Evolutionary conservation across 2,888 invertebrate species (phyloP).

Genomic region (Unio pictorum): DNA sequence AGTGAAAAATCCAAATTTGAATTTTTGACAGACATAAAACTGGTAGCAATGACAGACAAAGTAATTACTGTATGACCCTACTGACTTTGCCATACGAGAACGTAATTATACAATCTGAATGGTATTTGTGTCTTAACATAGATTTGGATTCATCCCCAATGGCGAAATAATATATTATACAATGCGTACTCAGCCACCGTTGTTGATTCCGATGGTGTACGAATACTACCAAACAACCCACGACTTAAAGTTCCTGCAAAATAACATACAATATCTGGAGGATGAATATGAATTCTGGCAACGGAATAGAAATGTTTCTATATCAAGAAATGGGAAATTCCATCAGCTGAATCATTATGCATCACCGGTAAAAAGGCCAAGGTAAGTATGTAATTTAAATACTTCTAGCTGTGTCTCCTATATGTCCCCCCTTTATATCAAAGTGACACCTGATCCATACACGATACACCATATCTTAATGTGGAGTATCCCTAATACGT

Average conservation of each 20-base stretch:
- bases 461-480: too few relatives aligned
- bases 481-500: too few relatives aligned
- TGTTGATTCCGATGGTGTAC: conserved; percentile 80
- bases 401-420: too few relatives aligned
- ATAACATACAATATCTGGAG: conserved; percentile 67
- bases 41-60: too few relatives aligned
- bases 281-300: conserved; percentile 83
- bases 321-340: conserved; percentile 73
- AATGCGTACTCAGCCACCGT: conserved; percentile 73
- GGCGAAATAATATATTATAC: conserved; percentile 90
- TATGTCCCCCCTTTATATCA: too few relatives aligned
- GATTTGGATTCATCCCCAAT: conserved; percentile 80
- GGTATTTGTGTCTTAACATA: conserved; percentile 23
- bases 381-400: conserved; percentile 66
- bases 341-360: conserved; percentile 82
- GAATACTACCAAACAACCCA: conserved; percentile 82
- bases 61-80: too few relatives aligned
- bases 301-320: conserved; percentile 75
- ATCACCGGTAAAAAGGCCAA: conserved; percentile 83
- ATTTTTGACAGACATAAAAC: too few relatives aligned
- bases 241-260: conserved; percentile 73
- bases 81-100: too few relatives aligned
- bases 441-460: too few relatives aligned
- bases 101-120: too few relatives aligned
- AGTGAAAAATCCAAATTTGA: too few relatives aligned